Base-by-base conservation (phyloP, 2,113 vertebrate species). In the Cololabis saira region DNA sequence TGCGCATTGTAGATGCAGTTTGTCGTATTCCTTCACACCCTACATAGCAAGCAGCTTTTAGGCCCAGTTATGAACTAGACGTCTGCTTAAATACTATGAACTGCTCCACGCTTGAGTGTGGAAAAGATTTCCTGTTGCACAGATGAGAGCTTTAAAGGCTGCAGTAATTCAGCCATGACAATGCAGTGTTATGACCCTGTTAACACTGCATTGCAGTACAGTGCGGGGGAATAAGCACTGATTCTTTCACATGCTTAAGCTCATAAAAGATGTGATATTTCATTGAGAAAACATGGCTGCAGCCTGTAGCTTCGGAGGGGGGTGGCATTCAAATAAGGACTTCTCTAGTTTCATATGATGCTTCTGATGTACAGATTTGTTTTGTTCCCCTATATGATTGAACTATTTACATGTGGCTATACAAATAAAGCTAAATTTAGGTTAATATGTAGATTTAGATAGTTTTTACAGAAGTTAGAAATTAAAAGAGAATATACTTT, bases 111-210 rank as follows among this genome's bases (percentile, higher is more conserved):
- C 15, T 42, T 47, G 13, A 33, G 22, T 8, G 11, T 21, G 43
- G 37, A 60, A 12, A 21, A 2, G 45, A 43, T 52, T 65, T 12
- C 0, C 5, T 56, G 27, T 45, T 12, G 48, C 52, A 48, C 7
- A 15, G 66, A 44, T 50, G 60, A 16, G 41, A 55, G 17, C 30
- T 54, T 37, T 33, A 43, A 44, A 49, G 33, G 21, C 51, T 64
- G 45, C n/a, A 1, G 57, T 72, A 57, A 60, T 33, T 62, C 45
- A 57, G 12, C 52, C 16, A 22, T n/a, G n/a, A n/a, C n/a, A n/a
- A n/a, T 50, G 12, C 6, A 24, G 62, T 53, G 61, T 52, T 67
- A 42, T 45, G n/a, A 76, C 57, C 48, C 40, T 61, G 44, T 66
- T 47, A 67, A 33, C 19, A 21, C 48, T 53, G 27, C 21, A 7